Evolutionary conservation across 2,113 vertebrate species (phyloP).

Genomic region (Poeciliopsis occidentalis): DNA sequence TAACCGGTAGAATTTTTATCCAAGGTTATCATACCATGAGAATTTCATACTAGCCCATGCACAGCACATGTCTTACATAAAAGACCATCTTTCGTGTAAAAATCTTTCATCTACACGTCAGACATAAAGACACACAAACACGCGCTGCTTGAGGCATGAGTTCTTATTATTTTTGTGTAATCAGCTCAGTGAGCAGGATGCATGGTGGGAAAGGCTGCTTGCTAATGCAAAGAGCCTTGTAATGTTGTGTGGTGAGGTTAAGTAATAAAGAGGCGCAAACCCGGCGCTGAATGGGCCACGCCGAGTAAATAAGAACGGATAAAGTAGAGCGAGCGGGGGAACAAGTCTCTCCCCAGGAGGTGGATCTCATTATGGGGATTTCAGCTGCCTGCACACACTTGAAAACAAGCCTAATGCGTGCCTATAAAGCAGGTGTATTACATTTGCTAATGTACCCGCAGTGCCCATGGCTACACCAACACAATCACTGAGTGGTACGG

Average conservation of each 20-base stretch:
- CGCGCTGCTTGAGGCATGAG: slow-evolving; percentile 60
- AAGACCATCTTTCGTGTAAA: slow-evolving; percentile 16
- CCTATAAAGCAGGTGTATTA: slow-evolving; percentile 82
- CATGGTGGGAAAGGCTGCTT: slow-evolving; percentile 69
- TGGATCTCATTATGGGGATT: slow-evolving; percentile 83
- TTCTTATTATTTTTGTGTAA: slow-evolving; percentile 85
- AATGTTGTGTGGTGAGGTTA: slow-evolving; percentile 77
- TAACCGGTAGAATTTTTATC: background rate
- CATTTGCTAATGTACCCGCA: slow-evolving; percentile 71
- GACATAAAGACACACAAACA: slow-evolving; percentile 33
- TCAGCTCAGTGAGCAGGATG: slow-evolving; percentile 79
- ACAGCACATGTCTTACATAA: background rate
- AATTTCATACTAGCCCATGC: background rate
- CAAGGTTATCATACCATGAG: background rate
- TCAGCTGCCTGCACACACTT: slow-evolving; percentile 68
- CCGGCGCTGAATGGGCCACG: slow-evolving; percentile 67
- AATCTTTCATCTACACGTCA: slow-evolving; percentile 32
- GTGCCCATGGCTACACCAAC: slow-evolving; percentile 59
- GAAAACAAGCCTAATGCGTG: slow-evolving; percentile 79
- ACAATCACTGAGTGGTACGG: slow-evolving; percentile 42
- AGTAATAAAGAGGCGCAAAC: slow-evolving; percentile 82
- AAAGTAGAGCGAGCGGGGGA: slow-evolving; percentile 61
- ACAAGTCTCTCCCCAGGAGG: slow-evolving; percentile 73
- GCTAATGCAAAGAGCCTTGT: slow-evolving; percentile 77
- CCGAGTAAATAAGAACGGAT: slow-evolving; percentile 76